These are phyloP conservation scores for Oreochromis niloticus DNA, from an alignment of 2,113 vertebrate species.

Conservation along the genomic window DNA sequence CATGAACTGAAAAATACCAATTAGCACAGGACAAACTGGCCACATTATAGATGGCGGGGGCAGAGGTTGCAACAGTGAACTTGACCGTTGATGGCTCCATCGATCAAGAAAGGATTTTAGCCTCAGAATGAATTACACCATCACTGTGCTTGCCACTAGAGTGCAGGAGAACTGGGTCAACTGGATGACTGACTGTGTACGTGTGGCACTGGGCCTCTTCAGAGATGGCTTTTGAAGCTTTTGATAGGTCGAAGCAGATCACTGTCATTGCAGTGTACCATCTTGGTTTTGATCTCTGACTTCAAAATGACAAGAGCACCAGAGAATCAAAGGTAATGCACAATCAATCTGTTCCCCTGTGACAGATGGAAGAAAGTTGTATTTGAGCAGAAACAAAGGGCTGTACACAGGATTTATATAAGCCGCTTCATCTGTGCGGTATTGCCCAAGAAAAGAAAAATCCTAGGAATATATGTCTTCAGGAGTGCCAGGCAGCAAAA, in stretches of 20 bases:
- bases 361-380: slow-evolving; percentile 26
- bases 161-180: slow-evolving; percentile 69
- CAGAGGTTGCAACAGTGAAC: slow-evolving; percentile 54
- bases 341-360: slow-evolving; percentile 21
- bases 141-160: slow-evolving; percentile 54
- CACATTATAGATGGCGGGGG: slow-evolving; percentile 57
- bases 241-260: slow-evolving; percentile 44
- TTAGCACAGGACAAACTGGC: slow-evolving; percentile 67
- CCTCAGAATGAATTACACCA: slow-evolving; percentile 61
- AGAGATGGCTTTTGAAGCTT: slow-evolving; percentile 16
- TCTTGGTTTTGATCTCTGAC: slow-evolving; percentile 35
- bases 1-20: slow-evolving; percentile 68
- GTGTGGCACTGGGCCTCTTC: slow-evolving; percentile 11
- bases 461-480: background rate
- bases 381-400: slow-evolving; percentile 45
- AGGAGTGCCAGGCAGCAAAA: background rate
- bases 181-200: slow-evolving; percentile 34
- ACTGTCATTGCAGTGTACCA: slow-evolving; percentile 30
- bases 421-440: slow-evolving; percentile 17
- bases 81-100: slow-evolving; percentile 69
- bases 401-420: slow-evolving; percentile 28
- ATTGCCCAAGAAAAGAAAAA: background rate
- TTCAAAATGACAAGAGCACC: slow-evolving; percentile 31
- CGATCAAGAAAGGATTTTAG: slow-evolving; percentile 67
- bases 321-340: slow-evolving; percentile 29